These are phyloP conservation scores for Eumerus sabulonum DNA, from an alignment of 2,888 invertebrate species.

Conservation along the genomic window DNA sequence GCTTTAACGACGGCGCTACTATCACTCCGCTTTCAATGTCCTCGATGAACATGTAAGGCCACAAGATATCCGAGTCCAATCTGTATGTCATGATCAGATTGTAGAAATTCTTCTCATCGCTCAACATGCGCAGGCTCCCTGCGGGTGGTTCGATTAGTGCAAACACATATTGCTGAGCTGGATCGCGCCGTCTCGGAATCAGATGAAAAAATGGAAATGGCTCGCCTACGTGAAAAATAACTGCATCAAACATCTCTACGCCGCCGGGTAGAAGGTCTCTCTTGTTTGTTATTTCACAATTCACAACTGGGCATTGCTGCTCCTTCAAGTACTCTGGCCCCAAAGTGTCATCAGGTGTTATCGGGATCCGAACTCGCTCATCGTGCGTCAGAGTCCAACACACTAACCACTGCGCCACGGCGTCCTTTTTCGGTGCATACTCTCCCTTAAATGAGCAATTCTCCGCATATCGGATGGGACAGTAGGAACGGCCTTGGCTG, in stretches of 20 bases:
- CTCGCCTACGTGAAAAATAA: conserved; percentile 80
- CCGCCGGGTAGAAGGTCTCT: conserved; percentile 71
- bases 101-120: conserved; percentile 79
- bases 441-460: too few species aligned
- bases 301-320: too few species aligned
- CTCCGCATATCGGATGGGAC: too few species aligned
- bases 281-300: too few species aligned
- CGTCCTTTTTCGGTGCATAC: too few species aligned
- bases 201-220: conserved; percentile 74
- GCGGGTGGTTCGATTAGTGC: conserved; percentile 79
- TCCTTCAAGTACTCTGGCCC: too few species aligned
- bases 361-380: too few species aligned
- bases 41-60: conserved; percentile 77
- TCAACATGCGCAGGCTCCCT: conserved; percentile 75
- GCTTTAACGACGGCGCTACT: conserved; percentile 73
- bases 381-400: too few species aligned
- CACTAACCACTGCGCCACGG: too few species aligned
- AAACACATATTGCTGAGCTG: conserved; percentile 80
- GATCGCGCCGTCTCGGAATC: conserved; percentile 76
- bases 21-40: conserved; percentile 72
- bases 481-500: too few species aligned
- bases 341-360: too few species aligned
- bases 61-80: conserved; percentile 80
- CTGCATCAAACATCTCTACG: conserved; percentile 79
- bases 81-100: conserved; percentile 82